Conservation (phyloP, 2,797 vertebrate species). For the Tolypeutes matacus region DNA sequence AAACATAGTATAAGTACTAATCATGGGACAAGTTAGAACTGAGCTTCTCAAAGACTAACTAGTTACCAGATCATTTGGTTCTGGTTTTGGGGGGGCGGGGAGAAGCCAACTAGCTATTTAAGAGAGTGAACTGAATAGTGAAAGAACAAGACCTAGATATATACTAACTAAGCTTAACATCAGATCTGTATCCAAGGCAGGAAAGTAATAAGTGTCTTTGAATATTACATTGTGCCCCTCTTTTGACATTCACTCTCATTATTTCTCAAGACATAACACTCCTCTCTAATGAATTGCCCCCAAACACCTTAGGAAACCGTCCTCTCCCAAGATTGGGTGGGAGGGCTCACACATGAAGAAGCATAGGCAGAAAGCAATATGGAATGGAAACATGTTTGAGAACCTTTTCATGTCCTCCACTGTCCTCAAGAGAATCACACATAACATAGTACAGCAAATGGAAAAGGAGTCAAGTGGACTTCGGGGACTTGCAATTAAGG, state of each 20-base stretch:
- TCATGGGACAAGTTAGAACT: not conserved
- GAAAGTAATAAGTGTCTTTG: not conserved
- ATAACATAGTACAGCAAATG: not conserved
- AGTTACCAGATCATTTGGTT: slow-evolving; percentile 13
- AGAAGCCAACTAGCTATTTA: not conserved
- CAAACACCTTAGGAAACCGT: not conserved
- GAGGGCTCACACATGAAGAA: not conserved
- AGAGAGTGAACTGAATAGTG: not conserved
- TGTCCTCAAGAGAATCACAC: not conserved
- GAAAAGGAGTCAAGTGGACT: slow-evolving; percentile 38
- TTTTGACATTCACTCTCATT: not conserved
- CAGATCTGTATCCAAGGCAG: not conserved
- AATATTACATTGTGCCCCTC: not conserved
- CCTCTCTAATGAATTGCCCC: not conserved
- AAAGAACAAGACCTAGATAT: not conserved
- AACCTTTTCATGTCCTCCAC: not conserved
- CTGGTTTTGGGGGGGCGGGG: not conserved
- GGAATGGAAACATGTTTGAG: not conserved
- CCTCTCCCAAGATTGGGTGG: not conserved
- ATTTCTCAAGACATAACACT: not conserved
- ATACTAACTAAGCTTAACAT: slow-evolving; percentile 7
- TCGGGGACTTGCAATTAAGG: not conserved
- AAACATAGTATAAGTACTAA: slow-evolving; percentile 33
- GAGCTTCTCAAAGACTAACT: slow-evolving; percentile 43
- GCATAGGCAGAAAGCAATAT: not conserved